Conservation (phyloP, 1,140 invertebrate species). For the Drosophila tropicalis region DNA sequence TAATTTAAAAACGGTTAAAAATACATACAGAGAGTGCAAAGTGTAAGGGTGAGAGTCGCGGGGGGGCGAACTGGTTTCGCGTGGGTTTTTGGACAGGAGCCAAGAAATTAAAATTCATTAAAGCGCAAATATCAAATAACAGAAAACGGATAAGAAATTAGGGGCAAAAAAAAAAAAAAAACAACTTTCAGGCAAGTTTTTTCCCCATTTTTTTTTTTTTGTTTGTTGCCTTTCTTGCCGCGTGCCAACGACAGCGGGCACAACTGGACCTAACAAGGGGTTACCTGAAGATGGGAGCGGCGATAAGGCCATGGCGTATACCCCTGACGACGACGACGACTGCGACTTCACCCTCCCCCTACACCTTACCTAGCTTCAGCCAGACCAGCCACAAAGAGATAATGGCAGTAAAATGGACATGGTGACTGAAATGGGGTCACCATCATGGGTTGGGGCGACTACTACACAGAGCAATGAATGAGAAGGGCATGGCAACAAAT, state of each 20-base stretch:
- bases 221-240: not conserved
- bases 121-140: conserved; percentile 68
- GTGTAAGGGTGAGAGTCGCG: not conserved
- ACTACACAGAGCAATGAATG: no score
- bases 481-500: not conserved
- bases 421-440: conserved; percentile 13
- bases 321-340: not conserved
- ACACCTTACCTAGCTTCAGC: not conserved
- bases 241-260: conserved; percentile 22
- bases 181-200: conserved; percentile 4
- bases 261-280: conserved; percentile 42
- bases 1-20: conserved; percentile 50
- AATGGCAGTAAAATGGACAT: conserved; percentile 38
- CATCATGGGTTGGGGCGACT: not conserved
- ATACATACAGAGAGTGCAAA: conserved; percentile 13
- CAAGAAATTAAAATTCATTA: conserved; percentile 59
- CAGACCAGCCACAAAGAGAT: conserved; percentile 1
- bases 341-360: not conserved
- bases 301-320: conserved; percentile 37
- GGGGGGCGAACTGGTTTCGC: not conserved
- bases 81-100: not conserved
- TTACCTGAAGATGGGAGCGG: conserved; percentile 57
- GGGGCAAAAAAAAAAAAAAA: not conserved
- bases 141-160: conserved; percentile 47
- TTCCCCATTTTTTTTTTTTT: conserved; percentile 1